Evolutionary conservation across 1,140 invertebrate species (phyloP), one percentile per base, ranked within the genome.

Genomic region (Monochamus saltuarius): DNA sequence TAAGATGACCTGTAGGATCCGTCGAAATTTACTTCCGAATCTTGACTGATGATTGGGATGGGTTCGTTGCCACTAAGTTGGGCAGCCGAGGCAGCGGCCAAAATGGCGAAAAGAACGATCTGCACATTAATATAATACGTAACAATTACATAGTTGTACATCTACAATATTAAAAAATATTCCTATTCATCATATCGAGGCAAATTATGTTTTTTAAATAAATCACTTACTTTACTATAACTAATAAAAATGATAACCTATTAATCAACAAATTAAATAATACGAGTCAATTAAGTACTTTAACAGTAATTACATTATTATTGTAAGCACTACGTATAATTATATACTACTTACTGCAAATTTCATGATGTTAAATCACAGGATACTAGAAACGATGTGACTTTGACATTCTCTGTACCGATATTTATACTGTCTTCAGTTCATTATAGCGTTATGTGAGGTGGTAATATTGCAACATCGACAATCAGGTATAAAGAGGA

Each of bases 1-100:
- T 59, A 66, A 11, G 64, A 66, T 19, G 59, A 56, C 68, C 83
- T 82, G 75, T 87, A 88, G 4, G 84, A 84, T 55, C 86, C 86
- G 72, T 87, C 86, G 29, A 80, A 83, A 67, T 85, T 85, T 38
- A 86, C 81, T 71, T 85, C 78, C 68, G 82, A 82, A 58, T 82
- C 80, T 70, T 85, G 84, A 37, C 79, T 76, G 13, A 86, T 56
- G 58, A 86, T 86, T 37, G 83, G 82, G 58, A 85, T 83, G 10
- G 79, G 80, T 56, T 84, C 82, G 13, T 75, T 78, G 1, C 70
- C 71, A 43, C 70, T 68, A 37, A 72, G 71, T 61, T 82, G 81
- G 14, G 81, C 81, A 36, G 80, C 80, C 4, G 73, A 47, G 14
- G 57, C 57, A 46, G 52, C 13, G 14, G 46, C 38, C 13, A 50